Percentiles rank a stretch among this genome's conserved stretches.
These are phyloP conservation scores for Somateria mollissima DNA, from an alignment of 2,797 vertebrate genomes.

Conservation along the genomic window DNA sequence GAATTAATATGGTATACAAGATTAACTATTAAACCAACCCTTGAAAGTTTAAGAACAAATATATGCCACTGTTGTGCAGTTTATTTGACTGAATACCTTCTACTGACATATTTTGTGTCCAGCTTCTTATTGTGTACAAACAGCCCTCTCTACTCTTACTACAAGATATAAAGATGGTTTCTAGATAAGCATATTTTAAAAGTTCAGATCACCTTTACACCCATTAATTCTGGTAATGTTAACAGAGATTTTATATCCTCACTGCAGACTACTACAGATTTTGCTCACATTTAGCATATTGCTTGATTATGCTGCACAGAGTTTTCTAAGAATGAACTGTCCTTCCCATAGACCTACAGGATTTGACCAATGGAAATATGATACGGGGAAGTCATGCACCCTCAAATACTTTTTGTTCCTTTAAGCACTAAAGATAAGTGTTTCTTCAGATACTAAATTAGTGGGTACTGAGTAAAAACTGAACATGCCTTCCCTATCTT, in stretches of 20 bases:
- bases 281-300: neutral
- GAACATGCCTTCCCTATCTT: neutral
- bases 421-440: neutral
- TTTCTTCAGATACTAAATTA: neutral
- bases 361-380: neutral
- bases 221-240: neutral
- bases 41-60: neutral
- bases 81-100: neutral
- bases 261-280: neutral
- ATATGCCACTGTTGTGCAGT: neutral
- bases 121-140: neutral
- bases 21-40: neutral
- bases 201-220: neutral
- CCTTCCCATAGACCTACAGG: neutral
- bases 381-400: neutral
- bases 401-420: neutral
- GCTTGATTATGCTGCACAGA: neutral
- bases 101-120: neutral
- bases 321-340: neutral
- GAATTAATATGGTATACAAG: neutral
- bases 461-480: neutral
- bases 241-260: neutral
- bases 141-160: neutral
- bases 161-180: neutral
- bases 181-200: neutral